Evolutionary conservation across 1,140 invertebrate genomes (phyloP).

Genomic region (Parasteatoda tepidariorum): DNA sequence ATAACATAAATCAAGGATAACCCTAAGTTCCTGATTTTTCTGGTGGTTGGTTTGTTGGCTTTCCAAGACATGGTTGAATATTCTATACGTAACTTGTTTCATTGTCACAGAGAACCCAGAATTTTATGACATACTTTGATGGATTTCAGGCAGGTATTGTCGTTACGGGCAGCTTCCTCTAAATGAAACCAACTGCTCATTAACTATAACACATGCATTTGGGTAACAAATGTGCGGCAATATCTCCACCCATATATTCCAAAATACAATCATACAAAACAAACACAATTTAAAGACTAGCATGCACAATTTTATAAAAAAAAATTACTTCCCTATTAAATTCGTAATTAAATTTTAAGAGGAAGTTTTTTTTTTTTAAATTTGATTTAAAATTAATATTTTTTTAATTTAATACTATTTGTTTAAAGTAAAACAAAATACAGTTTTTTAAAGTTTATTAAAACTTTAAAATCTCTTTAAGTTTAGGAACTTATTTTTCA

Average conservation of each 20-base stretch:
- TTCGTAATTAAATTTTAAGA: too few relatives aligned
- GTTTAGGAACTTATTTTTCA: too few relatives aligned
- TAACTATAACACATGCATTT: background rate
- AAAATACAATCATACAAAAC: background rate
- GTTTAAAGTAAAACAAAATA: too few relatives aligned
- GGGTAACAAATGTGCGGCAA: background rate
- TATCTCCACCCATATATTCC: background rate
- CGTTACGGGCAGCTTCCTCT: background rate
- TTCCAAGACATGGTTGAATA: slow-evolving; percentile 5
- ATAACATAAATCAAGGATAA: background rate
- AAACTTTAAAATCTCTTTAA: too few relatives aligned
- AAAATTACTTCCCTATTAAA: too few relatives aligned
- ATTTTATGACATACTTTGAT: background rate
- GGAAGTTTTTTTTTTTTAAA: too few relatives aligned
- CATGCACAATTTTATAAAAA: too few relatives aligned
- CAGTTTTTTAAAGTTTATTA: too few relatives aligned
- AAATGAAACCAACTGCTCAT: background rate
- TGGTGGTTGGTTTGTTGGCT: background rate
- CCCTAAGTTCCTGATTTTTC: background rate
- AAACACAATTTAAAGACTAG: too few relatives aligned
- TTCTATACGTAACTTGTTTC: slow-evolving; percentile 5
- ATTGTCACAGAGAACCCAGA: background rate
- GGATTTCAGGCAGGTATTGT: background rate
- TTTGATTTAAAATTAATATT: too few relatives aligned
- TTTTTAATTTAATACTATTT: too few relatives aligned